Base-by-base conservation (phyloP, 2,113 vertebrate genomes). In the Tenebrosternarchus preto region DNA sequence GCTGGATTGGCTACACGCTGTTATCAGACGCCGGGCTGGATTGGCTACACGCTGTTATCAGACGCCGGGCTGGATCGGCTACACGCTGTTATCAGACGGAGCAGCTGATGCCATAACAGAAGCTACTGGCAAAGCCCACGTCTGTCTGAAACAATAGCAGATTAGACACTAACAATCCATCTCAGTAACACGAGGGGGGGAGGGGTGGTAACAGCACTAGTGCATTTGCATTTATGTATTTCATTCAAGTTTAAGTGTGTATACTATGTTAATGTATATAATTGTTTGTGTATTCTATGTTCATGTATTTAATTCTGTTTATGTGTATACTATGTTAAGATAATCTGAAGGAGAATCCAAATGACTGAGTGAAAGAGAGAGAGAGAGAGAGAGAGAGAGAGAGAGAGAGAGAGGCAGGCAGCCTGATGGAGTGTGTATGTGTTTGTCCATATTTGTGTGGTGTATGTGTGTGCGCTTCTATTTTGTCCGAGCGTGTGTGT, bases 21-120 rank as follows among this genome's bases (percentile, higher is more conserved):
- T 82, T 81, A 82, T 82, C 73, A 77, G 64, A 50, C 31, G 46
- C 1, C 1, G n/a, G 12, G 20, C 31, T 67, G 80, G 43, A 70
- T 25, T 25, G 73, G n/a, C n/a, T n/a, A n/a, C n/a, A n/a, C 12
- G 63, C 63, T 81, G 75, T 19, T 61, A n/a, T n/a, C n/a, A n/a
- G n/a, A n/a, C n/a, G n/a, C n/a, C n/a, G n/a, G n/a, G n/a, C 53
- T 27, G 69, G 55, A 72, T 53, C 53, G 72, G 53, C 33, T 69
- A 55, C 73, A 76, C 33, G 17, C 56, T 77, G 66, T 82, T 81
- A 82, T 82, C 73, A 77, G 64, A 50, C 31, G 46, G 66, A 29
- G 25, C 80, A 82, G 73, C 66, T 76, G 80, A 76, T 70, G 66
- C 56, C 25, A 66, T 71, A 74, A 66, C 73, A 71, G 29, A 61